These are phyloP conservation scores for Chlorodrepanis virens DNA, from an alignment of 2,113 vertebrate species.

Conservation along the genomic window DNA sequence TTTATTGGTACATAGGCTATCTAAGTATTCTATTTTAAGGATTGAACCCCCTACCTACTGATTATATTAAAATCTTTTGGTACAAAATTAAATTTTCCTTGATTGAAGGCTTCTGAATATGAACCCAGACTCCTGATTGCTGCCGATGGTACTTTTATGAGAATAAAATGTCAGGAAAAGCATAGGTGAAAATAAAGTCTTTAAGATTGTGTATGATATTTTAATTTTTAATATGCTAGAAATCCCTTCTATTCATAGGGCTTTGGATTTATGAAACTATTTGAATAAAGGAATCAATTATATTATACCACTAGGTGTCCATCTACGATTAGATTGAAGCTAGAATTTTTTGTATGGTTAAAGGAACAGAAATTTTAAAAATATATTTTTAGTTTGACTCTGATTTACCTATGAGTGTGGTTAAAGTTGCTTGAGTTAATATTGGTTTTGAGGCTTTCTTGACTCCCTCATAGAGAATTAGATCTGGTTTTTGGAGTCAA, in stretches of 20 bases:
- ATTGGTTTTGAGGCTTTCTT: not conserved
- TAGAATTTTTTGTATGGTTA: not conserved
- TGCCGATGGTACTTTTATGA: not conserved
- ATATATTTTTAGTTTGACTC: not conserved
- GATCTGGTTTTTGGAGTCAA: not conserved
- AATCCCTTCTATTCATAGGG: not conserved
- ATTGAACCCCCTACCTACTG: not conserved
- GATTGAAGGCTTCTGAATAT: not conserved
- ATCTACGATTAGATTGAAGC: not conserved
- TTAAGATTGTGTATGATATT: not conserved
- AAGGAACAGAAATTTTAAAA: not conserved
- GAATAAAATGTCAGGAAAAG: not conserved
- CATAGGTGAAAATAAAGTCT: not conserved
- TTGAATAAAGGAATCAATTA: not conserved
- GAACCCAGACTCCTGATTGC: not conserved
- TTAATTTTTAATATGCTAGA: not conserved
- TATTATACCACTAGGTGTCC: constrained; percentile 19
- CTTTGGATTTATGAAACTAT: not conserved
- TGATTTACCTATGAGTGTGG: not conserved
- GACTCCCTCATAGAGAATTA: not conserved
- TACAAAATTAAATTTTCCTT: not conserved
- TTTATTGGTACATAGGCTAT: not conserved
- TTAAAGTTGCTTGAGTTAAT: not conserved
- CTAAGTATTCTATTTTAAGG: not conserved
- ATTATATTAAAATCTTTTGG: not conserved